These are phyloP conservation scores for Pseudochromis fuscus DNA, from an alignment of 2,797 vertebrate species.

Conservation along the genomic window DNA sequence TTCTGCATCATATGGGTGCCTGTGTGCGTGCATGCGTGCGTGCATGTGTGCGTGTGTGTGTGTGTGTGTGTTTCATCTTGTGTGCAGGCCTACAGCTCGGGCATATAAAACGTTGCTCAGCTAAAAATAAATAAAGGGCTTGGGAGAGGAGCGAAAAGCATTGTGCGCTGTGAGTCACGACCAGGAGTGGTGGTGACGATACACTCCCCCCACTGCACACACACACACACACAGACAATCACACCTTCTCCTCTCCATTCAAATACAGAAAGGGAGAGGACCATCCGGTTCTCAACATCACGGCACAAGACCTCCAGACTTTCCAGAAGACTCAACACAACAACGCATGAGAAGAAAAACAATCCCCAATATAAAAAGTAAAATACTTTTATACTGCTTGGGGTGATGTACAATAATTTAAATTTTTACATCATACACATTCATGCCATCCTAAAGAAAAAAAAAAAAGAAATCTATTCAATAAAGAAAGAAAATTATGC, in stretches of 20 bases:
- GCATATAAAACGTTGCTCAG: constrained; percentile 69
- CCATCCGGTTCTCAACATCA: constrained; percentile 39
- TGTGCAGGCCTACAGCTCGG: constrained; percentile 58
- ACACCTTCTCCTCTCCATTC: constrained; percentile 51
- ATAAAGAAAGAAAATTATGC: neutral
- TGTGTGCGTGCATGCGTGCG: constrained; percentile 14
- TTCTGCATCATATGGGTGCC: constrained; percentile 23
- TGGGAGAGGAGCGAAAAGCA: constrained; percentile 69
- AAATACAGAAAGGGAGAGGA: constrained; percentile 44
- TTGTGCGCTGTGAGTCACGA: constrained; percentile 76
- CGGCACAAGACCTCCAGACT: constrained; percentile 49
- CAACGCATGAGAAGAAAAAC: neutral
- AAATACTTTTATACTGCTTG: neutral
- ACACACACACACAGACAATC: constrained; percentile 36
- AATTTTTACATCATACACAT: neutral
- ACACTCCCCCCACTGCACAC: constrained; percentile 38
- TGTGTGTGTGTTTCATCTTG: constrained; percentile 33
- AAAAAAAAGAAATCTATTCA: neutral
- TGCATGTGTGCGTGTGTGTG: constrained; percentile 10
- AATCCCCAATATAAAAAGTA: neutral
- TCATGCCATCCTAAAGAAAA: neutral
- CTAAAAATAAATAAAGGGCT: constrained; percentile 80
- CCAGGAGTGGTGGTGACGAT: constrained; percentile 73
- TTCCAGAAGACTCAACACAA: constrained; percentile 20
- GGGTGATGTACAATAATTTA: neutral